Conservation (phyloP, 1,140 invertebrate genomes). For the Plodia interpunctella region DNA sequence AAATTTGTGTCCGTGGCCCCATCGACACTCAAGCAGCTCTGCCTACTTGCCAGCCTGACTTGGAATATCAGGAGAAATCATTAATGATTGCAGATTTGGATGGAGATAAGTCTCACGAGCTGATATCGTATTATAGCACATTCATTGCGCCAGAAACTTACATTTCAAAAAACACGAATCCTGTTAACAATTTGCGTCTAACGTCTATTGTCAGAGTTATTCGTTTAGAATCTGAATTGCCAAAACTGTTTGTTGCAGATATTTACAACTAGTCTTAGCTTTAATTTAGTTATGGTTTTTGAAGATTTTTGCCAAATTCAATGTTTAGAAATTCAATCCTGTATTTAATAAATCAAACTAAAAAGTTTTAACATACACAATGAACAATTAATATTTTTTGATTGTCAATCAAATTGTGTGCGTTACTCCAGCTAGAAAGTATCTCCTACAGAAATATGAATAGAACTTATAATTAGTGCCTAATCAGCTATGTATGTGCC, state of each 20-base stretch:
- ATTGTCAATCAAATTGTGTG: too few relatives aligned
- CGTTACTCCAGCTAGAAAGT: too few relatives aligned
- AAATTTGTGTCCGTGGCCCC: conserved; percentile 80
- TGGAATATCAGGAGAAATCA: conserved; percentile 82
- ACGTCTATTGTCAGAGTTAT: conserved; percentile 81
- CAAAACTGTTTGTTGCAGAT: conserved; percentile 78
- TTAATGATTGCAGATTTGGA: conserved; percentile 84
- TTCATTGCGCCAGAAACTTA: conserved; percentile 76
- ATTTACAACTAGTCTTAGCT: conserved; percentile 16
- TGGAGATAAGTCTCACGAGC: conserved; percentile 83
- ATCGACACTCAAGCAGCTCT: conserved; percentile 57
- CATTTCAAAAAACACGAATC: conserved; percentile 61
- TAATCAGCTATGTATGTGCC: too few relatives aligned
- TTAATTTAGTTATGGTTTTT: not conserved
- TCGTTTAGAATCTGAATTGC: conserved; percentile 82
- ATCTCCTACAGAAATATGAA: too few relatives aligned
- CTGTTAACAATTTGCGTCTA: conserved; percentile 76
- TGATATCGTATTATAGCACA: conserved; percentile 85
- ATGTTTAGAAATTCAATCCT: not conserved
- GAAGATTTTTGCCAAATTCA: conserved; percentile 24
- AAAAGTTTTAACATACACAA: too few relatives aligned
- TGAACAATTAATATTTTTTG: too few relatives aligned
- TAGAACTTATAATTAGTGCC: too few relatives aligned
- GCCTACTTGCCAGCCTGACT: conserved; percentile 83
- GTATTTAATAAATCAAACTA: too few relatives aligned